Percentiles rank a stretch among this genome's conserved stretches.
Evolutionary conservation across 30 jellyfish, hydroid and myxozoan genomes (phyloP).

Genomic region (Cassiopea xamachana): DNA sequence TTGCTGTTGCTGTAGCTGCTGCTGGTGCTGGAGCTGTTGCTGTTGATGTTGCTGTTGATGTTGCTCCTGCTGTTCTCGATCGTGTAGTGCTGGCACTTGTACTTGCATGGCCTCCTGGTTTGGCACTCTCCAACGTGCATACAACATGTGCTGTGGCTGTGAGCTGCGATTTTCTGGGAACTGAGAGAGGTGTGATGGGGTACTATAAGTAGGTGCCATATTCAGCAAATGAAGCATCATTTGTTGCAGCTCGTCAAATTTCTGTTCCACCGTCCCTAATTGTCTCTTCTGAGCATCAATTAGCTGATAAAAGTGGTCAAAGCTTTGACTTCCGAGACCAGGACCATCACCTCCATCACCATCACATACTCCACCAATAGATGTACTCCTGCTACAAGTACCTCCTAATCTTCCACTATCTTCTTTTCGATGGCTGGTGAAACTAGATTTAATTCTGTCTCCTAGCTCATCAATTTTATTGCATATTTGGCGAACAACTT

Average conservation of each 20-base stretch:
- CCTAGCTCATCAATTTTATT: conserved; percentile 92
- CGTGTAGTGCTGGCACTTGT: neutral
- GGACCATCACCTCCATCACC: conserved; percentile 78
- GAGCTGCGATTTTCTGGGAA: conserved; percentile 7
- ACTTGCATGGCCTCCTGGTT: conserved; percentile 14
- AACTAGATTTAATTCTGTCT: conserved; percentile 60
- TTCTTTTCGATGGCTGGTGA: conserved; percentile 12
- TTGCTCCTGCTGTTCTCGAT: too few relatives aligned
- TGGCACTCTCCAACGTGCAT: neutral
- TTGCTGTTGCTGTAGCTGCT: too few relatives aligned
- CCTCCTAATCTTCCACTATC: conserved; percentile 43
- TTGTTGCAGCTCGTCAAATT: conserved; percentile 77
- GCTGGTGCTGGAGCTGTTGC: too few relatives aligned
- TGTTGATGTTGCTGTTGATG: too few relatives aligned
- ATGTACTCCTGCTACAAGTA: conserved; percentile 40
- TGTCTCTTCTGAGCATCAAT: conserved; percentile 71
- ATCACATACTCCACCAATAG: conserved; percentile 63
- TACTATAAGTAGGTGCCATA: conserved; percentile 29
- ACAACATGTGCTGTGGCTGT: neutral
- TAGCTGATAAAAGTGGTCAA: conserved; percentile 22
- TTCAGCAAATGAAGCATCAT: conserved; percentile 53
- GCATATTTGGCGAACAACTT: conserved; percentile 87
- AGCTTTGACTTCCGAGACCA: conserved; percentile 38
- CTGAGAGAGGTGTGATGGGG: conserved; percentile 15
- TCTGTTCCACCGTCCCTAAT: conserved; percentile 49